A percentile compares a stretch with the other conserved stretches of the same genome.
Conservation (phyloP, 2,113 vertebrate genomes). For the Typhlomys cinereus region DNA sequence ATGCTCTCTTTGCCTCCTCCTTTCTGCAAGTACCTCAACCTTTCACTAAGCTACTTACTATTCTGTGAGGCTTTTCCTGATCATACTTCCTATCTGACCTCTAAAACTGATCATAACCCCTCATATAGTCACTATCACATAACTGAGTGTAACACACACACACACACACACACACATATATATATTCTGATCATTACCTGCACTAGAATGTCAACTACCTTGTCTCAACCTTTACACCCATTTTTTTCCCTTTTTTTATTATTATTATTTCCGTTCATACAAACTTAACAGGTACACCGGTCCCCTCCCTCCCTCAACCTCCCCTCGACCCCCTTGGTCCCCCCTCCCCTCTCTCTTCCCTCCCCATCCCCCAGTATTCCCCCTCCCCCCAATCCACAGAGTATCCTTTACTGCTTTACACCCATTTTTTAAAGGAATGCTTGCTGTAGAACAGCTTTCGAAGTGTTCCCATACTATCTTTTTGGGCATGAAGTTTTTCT, state of each 20-base stretch:
- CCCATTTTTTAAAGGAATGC: not conserved
- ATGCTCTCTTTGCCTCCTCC: not conserved
- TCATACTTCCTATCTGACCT: no score
- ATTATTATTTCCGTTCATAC: no score
- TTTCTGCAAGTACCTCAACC: not conserved
- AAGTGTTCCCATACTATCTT: not conserved
- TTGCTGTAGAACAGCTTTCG: not conserved
- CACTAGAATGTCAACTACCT: not conserved
- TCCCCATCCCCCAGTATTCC: no score
- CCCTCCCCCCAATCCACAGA: no score
- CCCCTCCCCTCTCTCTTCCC: no score
- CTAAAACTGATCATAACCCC: not conserved
- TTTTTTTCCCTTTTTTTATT: no score
- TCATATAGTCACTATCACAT: not conserved
- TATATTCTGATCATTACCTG: not conserved
- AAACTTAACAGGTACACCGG: no score
- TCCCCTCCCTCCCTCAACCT: no score
- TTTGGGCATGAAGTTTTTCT: not conserved
- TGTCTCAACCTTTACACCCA: not conserved
- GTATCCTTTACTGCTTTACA: no score
- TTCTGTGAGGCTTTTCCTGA: not conserved
- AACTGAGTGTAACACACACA: not conserved
- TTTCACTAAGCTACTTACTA: not conserved
- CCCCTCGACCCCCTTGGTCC: no score
- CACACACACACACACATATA: not conserved